Evolutionary conservation across 2,113 vertebrate genomes (phyloP).

Genomic region (Coregonus clupeaformis): DNA sequence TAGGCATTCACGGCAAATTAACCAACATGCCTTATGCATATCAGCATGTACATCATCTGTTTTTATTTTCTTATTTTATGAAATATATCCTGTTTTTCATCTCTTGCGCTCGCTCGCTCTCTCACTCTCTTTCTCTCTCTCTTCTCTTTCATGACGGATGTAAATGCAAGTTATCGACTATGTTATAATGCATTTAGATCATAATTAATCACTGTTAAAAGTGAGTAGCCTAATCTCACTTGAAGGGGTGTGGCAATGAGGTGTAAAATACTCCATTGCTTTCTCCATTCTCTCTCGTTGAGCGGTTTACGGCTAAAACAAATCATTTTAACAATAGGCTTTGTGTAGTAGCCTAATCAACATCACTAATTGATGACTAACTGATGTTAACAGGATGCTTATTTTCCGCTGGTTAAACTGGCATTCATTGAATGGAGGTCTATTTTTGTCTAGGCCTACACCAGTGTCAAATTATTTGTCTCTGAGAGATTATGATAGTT

Average conservation of each 20-base stretch:
- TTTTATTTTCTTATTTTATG: too few relatives aligned
- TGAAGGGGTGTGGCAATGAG: constrained; percentile 42
- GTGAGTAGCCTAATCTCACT: constrained; percentile 33
- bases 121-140: not conserved
- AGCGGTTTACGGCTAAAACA: constrained; percentile 50
- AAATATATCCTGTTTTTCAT: too few relatives aligned
- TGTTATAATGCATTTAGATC: constrained; percentile 35
- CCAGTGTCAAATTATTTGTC: too few relatives aligned
- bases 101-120: too few relatives aligned
- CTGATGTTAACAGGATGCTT: constrained; percentile 45
- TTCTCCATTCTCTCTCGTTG: constrained; percentile 41
- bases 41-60: too few relatives aligned
- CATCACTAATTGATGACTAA: constrained; percentile 43
- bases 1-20: not conserved
- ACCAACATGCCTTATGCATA: too few relatives aligned
- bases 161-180: not conserved
- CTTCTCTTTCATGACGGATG: not conserved
- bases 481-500: too few relatives aligned
- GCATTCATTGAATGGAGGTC: not conserved
- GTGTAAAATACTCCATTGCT: constrained; percentile 45
- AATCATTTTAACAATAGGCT: constrained; percentile 57
- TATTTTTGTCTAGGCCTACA: too few relatives aligned
- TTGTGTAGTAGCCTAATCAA: constrained; percentile 49
- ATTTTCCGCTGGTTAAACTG: constrained; percentile 31
- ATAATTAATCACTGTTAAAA: constrained; percentile 61